Base-by-base conservation (phyloP, 1,140 invertebrate genomes). In the Meloidogyne chitwoodi region DNA sequence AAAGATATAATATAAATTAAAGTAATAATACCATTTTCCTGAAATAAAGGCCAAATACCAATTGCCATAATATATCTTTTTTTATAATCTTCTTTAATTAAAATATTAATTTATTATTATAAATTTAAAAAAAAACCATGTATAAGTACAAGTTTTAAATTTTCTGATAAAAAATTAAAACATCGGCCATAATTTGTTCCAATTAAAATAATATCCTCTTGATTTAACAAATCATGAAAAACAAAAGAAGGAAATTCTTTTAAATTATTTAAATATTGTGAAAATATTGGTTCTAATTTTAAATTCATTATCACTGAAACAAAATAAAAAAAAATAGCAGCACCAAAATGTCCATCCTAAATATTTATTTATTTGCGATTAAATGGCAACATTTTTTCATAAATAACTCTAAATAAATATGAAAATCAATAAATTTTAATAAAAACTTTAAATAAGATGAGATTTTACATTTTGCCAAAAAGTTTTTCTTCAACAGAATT, bases 41-140 rank as follows among this genome's bases (percentile, higher is more conserved):
- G 4, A 64, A 11, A 0, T 61, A 73, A 29, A 38, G 71, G 71
- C 71, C 71, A 73, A 19, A 27, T 22, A 26, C 71, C 71, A 73
- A 73, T 73, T 73, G 71, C 71, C 22, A 73, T 22, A 63, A 73
- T 73, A 27, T 73, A 34, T 63, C 71, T 61, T n/a, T 24, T 41
- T 22, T 73, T 31, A n/a, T 24, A 22, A 64, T 73, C 71, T 19
- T 65, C 71, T 73, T 65, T 38, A 73, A 27, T 61, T 71, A 27
- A 71, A 71, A 70, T n/a, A 63, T 48, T 63, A 11, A n/a, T 71
- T 71, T 72, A 5, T 27, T 61, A 12, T 12, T 27, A 38, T 31
- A 24, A 68, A 61, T 22, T 61, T 27, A 72, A 73, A 26, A 19
- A 19, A 19, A 29, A 64, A 31, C 56, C 22, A 73, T 22, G 0